Conservation (phyloP, 37 sponge, comb jelly and placozoan species). For the Amphimedon queenslandica region DNA sequence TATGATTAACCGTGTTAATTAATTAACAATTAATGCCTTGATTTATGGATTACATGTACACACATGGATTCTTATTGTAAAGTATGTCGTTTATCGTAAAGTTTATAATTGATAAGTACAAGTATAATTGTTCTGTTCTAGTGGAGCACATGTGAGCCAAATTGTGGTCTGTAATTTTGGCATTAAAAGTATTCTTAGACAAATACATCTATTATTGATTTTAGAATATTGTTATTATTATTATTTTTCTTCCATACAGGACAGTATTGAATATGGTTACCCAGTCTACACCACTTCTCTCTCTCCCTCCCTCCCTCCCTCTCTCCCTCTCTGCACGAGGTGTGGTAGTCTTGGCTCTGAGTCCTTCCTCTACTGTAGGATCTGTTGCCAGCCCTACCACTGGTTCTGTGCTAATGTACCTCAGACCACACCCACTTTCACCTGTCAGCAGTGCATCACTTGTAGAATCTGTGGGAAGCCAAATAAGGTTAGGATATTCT, state of each 20-base stretch:
- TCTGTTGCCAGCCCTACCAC: constrained; percentile 63
- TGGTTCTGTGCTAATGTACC: constrained; percentile 43
- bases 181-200: not conserved
- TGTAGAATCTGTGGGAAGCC: constrained; percentile 58
- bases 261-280: no score
- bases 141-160: no score
- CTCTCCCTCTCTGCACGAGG: constrained; percentile 22
- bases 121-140: no score
- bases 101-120: no score
- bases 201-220: not conserved
- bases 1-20: not conserved
- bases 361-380: constrained; percentile 39
- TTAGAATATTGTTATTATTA: not conserved
- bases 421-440: constrained; percentile 5
- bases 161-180: no score
- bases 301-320: not conserved
- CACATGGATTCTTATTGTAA: no score
- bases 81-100: no score
- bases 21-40: no score
- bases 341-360: constrained; percentile 47
- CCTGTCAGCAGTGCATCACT: constrained; percentile 43
- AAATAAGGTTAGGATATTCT: constrained; percentile 24
- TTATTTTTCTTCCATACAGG: no score
- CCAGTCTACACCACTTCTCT: constrained; percentile 33
- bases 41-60: no score